These are phyloP conservation scores for Tribolium madens DNA, from an alignment of 1,140 invertebrate genomes.

Conservation along the genomic window DNA sequence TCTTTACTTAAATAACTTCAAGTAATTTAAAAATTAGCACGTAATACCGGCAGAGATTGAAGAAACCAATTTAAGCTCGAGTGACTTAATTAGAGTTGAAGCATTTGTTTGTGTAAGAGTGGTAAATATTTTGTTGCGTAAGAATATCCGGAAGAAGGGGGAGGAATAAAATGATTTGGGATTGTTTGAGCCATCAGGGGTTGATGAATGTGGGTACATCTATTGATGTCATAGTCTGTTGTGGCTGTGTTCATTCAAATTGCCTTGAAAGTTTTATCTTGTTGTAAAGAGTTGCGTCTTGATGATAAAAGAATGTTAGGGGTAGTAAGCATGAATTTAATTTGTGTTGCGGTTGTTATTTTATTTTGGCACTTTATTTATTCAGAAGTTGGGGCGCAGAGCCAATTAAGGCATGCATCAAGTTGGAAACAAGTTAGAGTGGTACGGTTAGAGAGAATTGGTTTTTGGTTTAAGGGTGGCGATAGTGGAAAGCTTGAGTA, in stretches of 20 bases:
- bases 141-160: background rate
- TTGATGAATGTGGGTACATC: background rate
- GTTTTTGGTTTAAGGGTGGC: conserved; percentile 22
- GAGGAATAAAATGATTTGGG: background rate
- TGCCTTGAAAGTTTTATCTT: background rate
- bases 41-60: too few relatives aligned
- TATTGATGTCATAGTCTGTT: background rate
- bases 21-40: too few relatives aligned
- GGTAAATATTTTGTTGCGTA: background rate
- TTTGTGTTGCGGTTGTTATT: conserved; percentile 30
- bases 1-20: too few relatives aligned
- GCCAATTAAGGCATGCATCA: conserved; percentile 33
- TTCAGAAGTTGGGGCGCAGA: conserved; percentile 23
- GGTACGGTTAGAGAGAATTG: conserved; percentile 6
- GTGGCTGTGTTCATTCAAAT: background rate
- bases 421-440: conserved; percentile 34
- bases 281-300: background rate
- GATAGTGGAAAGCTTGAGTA: conserved; percentile 17
- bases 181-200: background rate
- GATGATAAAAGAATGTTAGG: background rate
- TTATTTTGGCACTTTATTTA: conserved; percentile 35
- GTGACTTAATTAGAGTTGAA: background rate
- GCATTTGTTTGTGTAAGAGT: background rate
- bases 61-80: background rate
- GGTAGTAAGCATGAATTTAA: conserved; percentile 26